Conservation (phyloP, 2,113 vertebrate species). For the Platichthys stellatus region DNA sequence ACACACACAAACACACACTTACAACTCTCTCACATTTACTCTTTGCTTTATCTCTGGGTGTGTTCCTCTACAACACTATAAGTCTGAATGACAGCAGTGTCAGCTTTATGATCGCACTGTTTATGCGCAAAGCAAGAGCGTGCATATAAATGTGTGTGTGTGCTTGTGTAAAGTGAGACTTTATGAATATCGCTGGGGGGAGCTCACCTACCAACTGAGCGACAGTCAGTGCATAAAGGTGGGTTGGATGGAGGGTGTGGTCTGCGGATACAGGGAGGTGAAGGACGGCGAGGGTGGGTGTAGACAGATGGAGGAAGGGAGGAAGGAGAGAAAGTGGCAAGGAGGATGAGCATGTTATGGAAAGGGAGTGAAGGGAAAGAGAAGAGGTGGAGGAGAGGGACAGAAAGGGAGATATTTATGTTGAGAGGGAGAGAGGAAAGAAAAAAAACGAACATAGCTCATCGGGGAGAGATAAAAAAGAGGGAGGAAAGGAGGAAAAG, state of each 20-base stretch:
- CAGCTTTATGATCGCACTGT: slow-evolving; percentile 55
- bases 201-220: slow-evolving; percentile 32
- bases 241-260: slow-evolving; percentile 10
- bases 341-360: slow-evolving; percentile 5
- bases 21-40: slow-evolving; percentile 3
- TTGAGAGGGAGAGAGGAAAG: slow-evolving; percentile 5
- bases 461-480: slow-evolving; percentile 11
- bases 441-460: slow-evolving; percentile 7
- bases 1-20: slow-evolving; percentile 6
- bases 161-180: slow-evolving; percentile 9
- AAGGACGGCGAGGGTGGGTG: slow-evolving; percentile 24
- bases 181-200: slow-evolving; percentile 13
- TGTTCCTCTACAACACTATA: slow-evolving; percentile 51
- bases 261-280: slow-evolving; percentile 27
- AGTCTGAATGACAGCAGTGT: slow-evolving; percentile 59
- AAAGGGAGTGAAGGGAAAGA: not conserved
- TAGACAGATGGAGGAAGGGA: slow-evolving; percentile 16
- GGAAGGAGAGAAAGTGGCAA: not conserved
- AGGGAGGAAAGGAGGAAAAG: not conserved
- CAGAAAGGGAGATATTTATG: slow-evolving; percentile 27
- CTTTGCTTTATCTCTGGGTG: slow-evolving; percentile 29
- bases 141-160: not conserved
- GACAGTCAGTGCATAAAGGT: not conserved
- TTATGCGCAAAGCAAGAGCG: slow-evolving; percentile 18
- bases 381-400: not conserved